Conservation (phyloP, 2,113 vertebrate genomes). For the Rafetus swinhoei region DNA sequence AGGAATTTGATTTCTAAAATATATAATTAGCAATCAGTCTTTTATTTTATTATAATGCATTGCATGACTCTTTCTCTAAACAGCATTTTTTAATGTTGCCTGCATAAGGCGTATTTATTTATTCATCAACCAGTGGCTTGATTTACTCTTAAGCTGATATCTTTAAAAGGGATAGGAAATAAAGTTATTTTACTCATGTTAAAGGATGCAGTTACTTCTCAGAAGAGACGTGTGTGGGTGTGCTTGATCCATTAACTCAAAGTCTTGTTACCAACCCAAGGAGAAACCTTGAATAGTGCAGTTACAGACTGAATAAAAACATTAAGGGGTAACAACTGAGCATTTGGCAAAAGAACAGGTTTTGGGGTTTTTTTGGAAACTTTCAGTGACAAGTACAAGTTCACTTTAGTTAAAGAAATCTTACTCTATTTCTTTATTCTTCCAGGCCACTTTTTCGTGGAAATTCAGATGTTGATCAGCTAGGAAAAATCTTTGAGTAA, state of each 20-base stretch:
- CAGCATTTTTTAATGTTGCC: neutral
- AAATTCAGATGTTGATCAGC: conserved; percentile 97
- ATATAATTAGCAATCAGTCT: neutral
- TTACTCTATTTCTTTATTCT: conserved; percentile 62
- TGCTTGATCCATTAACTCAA: neutral
- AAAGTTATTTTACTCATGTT: neutral
- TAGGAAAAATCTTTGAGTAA: conserved; percentile 99
- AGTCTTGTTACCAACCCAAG: neutral
- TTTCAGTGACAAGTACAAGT: neutral
- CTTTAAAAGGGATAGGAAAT: neutral
- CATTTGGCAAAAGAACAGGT: neutral
- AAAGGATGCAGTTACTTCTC: conserved; percentile 1
- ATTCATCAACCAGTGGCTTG: neutral
- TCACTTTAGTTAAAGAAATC: conserved; percentile 17
- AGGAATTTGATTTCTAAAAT: neutral
- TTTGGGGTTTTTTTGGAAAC: conserved; percentile 24
- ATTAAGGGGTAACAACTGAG: neutral
- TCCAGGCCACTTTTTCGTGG: conserved; percentile 94
- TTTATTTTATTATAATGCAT: neutral
- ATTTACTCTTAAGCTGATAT: neutral
- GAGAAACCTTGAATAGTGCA: neutral
- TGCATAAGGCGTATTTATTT: neutral
- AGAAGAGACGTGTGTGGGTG: neutral
- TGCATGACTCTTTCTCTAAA: conserved; percentile 40
- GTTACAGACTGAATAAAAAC: neutral